phyloP scores from a whole-genome alignment of 2,797 vertebrate genomes.

The Poecile montanus region DNA sequence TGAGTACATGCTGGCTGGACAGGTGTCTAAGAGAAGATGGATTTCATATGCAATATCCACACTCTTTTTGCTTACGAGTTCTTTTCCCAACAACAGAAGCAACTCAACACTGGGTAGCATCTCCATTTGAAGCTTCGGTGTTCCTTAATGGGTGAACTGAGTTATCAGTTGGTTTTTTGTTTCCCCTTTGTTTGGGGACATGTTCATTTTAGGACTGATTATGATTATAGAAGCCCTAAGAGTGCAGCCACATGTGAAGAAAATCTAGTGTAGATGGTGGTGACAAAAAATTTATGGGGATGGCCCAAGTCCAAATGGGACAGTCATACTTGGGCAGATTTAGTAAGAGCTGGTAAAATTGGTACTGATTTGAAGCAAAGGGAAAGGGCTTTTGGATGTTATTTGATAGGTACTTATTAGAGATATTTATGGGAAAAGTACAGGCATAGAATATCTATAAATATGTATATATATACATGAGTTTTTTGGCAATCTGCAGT shows the following conservation, averaged over 20 bases:
- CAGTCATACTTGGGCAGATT: not conserved
- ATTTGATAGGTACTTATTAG: not conserved
- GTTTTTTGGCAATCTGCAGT: not conserved
- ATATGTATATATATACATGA: rapidly evolving
- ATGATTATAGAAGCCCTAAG: not conserved
- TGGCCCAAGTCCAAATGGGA: not conserved
- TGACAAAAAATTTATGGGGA: not conserved
- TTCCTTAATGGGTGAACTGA: not conserved
- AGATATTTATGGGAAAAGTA: not conserved
- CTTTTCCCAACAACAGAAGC: not conserved
- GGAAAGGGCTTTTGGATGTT: not conserved
- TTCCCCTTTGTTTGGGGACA: not conserved
- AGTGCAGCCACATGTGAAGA: not conserved
- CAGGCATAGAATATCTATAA: not conserved
- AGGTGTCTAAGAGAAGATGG: not conserved
- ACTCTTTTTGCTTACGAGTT: not conserved
- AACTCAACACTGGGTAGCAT: not conserved
- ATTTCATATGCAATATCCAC: not conserved
- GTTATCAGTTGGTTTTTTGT: not conserved
- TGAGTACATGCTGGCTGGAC: not conserved
- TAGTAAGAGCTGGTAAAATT: not conserved
- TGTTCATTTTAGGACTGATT: not conserved
- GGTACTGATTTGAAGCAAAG: not conserved
- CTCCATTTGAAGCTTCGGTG: not conserved
- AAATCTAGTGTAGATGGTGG: not conserved